These are phyloP conservation scores for Pandemis cinnamomeana DNA, from an alignment of 2,888 invertebrate genomes.

Conservation along the genomic window DNA sequence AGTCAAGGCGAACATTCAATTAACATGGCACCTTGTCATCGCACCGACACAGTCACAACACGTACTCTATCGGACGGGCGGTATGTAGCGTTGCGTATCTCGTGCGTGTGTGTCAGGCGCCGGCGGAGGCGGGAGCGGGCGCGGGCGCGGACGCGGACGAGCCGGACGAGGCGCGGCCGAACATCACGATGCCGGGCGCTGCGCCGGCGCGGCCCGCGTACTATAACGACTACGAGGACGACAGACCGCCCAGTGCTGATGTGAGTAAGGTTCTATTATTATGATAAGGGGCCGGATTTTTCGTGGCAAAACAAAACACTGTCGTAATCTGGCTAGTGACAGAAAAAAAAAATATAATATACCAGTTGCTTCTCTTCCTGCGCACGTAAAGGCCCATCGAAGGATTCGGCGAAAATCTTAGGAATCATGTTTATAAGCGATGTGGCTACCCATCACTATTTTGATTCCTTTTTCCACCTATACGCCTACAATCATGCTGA, in stretches of 20 bases:
- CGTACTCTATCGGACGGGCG: constrained; percentile 35
- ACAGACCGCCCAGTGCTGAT: constrained; percentile 55
- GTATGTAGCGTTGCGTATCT: constrained; percentile 40
- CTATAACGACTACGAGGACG: constrained; percentile 57
- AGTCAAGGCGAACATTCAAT: not conserved
- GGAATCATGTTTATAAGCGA: too few species aligned
- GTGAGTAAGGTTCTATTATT: constrained; percentile 45
- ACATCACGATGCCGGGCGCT: constrained; percentile 74
- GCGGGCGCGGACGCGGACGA: constrained; percentile 42
- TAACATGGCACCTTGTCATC: not conserved
- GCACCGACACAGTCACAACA: constrained; percentile 13
- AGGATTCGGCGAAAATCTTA: too few species aligned
- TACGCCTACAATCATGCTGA: too few species aligned
- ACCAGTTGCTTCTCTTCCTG: too few species aligned
- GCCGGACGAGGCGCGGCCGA: constrained; percentile 54
- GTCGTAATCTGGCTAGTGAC: too few species aligned
- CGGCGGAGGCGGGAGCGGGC: constrained; percentile 32
- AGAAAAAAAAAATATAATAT: too few species aligned
- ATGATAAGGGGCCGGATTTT: too few species aligned
- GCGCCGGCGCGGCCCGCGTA: constrained; percentile 46
- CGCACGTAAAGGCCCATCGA: too few species aligned
- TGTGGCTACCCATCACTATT: too few species aligned
- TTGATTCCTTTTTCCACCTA: too few species aligned
- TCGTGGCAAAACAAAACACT: too few species aligned
- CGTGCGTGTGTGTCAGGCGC: constrained; percentile 40